A percentile compares a stretch with the other conserved stretches of the same genome.
phyloP scores from a whole-genome alignment of 2,888 invertebrate species.

The Nymphalis polychloros region DNA sequence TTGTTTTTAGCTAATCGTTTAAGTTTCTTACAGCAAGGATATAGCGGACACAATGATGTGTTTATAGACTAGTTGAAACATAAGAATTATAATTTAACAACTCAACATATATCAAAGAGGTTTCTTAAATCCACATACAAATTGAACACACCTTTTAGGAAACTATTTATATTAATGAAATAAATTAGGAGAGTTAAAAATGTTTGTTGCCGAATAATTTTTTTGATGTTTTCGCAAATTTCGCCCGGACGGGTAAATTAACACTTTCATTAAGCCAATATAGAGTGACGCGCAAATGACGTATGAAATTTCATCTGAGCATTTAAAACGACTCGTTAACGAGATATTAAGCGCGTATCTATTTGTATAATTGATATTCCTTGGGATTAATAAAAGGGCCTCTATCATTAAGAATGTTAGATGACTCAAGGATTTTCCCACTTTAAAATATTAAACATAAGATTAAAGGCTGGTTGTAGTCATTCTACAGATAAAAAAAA shows the following conservation, averaged over 20 bases:
- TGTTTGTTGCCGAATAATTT: neutral
- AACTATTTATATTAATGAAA: neutral
- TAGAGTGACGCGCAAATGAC: constrained; percentile 12
- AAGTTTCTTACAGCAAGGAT: too few relatives aligned
- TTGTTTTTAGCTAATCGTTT: too few relatives aligned
- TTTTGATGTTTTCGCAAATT: constrained; percentile 19
- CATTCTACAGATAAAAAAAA: too few relatives aligned
- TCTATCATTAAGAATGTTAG: constrained; percentile 10
- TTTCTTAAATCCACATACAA: too few relatives aligned
- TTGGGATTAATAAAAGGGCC: constrained; percentile 23
- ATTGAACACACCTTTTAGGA: too few relatives aligned
- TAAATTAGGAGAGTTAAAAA: neutral
- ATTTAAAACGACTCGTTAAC: constrained; percentile 26
- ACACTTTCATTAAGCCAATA: constrained; percentile 32
- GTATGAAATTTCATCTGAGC: constrained; percentile 32
- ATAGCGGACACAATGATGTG: too few relatives aligned
- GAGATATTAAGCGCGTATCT: constrained; percentile 21
- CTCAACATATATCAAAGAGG: too few relatives aligned
- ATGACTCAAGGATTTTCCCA: constrained; percentile 11
- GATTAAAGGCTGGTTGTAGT: too few relatives aligned
- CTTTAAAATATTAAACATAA: constrained; percentile 11
- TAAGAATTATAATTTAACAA: too few relatives aligned
- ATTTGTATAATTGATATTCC: constrained; percentile 25
- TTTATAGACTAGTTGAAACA: too few relatives aligned
- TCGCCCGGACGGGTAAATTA: constrained; percentile 32